Percentiles rank a stretch among this genome's conserved stretches.
Conservation (phyloP, 2,113 vertebrate species). For the Chaetodon auriga region DNA sequence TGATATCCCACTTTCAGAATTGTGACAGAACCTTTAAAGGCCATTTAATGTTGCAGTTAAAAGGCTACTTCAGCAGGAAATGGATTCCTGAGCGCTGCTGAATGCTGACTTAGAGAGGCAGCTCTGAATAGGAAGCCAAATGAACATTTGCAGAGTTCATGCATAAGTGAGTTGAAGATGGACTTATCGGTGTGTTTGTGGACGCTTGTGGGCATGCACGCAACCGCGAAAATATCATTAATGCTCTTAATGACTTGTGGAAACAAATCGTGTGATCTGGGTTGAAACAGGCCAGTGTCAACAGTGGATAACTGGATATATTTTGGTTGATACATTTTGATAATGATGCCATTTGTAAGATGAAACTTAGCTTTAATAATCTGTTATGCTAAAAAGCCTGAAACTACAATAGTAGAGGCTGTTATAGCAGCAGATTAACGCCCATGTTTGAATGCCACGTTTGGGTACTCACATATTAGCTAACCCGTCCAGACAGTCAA, state of each 20-base stretch:
- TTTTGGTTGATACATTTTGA: background rate
- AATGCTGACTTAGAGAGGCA: slow-evolving; percentile 10
- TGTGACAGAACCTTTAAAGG: slow-evolving; percentile 47
- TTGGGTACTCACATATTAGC: background rate
- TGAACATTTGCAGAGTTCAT: slow-evolving; percentile 6
- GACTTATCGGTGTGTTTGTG: background rate
- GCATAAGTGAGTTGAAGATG: slow-evolving; percentile 29
- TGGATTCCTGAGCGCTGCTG: slow-evolving; percentile 29
- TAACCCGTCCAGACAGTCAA: background rate
- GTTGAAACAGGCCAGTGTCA: background rate
- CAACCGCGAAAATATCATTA: slow-evolving; percentile 4
- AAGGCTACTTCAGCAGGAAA: slow-evolving; percentile 46
- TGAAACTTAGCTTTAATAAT: background rate
- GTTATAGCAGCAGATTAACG: background rate
- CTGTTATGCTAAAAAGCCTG: background rate
- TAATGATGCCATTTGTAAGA: background rate
- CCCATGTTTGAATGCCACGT: background rate
- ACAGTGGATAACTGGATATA: background rate
- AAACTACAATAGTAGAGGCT: background rate
- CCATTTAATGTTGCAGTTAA: slow-evolving; percentile 47
- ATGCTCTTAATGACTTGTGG: slow-evolving; percentile 21
- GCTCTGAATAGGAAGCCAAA: slow-evolving; percentile 30
- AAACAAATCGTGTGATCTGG: background rate
- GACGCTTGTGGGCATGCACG: background rate
- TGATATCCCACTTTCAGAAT: slow-evolving; percentile 9